phyloP scores from a whole-genome alignment of 2,797 vertebrate species.

The Gymnoscopelus microlampas region DNA sequence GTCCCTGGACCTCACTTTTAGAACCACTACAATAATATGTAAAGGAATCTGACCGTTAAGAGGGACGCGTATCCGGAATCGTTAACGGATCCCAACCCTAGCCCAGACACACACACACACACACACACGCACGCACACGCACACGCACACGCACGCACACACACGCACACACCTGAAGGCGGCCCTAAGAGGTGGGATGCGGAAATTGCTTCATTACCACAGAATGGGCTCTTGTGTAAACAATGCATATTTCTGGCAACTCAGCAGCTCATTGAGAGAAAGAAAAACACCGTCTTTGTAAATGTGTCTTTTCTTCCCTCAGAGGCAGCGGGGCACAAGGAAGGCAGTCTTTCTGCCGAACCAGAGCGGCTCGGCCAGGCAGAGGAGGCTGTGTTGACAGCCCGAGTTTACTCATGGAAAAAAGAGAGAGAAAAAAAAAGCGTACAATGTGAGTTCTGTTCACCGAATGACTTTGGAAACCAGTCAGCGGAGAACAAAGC shows the following conservation, averaged over 20 bases:
- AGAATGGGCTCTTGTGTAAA: constrained; percentile 74
- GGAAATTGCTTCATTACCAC: constrained; percentile 77
- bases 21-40: no score
- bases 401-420: constrained; percentile 87
- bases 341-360: constrained; percentile 75
- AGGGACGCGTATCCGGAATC: no score
- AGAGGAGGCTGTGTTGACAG: constrained; percentile 87
- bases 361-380: constrained; percentile 71
- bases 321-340: constrained; percentile 69
- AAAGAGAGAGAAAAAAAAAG: constrained; percentile 22
- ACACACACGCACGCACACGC: constrained; percentile 8
- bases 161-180: constrained; percentile 30
- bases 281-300: constrained; percentile 76
- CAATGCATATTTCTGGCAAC: constrained; percentile 76
- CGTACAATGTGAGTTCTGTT: constrained; percentile 87
- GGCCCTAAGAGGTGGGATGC: constrained; percentile 46
- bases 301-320: constrained; percentile 62
- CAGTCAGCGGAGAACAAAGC: constrained; percentile 86
- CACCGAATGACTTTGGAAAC: constrained; percentile 83
- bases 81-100: neutral
- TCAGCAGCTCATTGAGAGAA: constrained; percentile 74
- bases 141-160: neutral
- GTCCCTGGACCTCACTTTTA: no score
- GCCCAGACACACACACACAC: constrained; percentile 23
- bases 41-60: no score